Percentiles rank a stretch among this genome's conserved stretches.
Conservation (phyloP, 2,888 invertebrate species). For the Drosophila tanythrix region DNA sequence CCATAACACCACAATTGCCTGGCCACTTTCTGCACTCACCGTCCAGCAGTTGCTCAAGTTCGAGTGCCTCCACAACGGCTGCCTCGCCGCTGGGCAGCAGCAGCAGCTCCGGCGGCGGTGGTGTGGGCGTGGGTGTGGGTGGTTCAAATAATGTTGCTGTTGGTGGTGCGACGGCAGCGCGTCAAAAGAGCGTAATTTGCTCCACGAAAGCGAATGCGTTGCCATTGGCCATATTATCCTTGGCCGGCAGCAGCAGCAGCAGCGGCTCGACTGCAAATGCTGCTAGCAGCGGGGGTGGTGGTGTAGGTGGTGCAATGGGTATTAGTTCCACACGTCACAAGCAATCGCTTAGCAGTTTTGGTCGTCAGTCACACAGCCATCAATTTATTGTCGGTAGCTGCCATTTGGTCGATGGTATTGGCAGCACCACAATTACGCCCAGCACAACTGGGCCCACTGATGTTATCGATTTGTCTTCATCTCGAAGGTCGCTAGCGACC, state of each 20-base stretch:
- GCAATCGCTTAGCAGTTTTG: slow-evolving; percentile 45
- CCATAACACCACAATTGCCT: slow-evolving; percentile 80
- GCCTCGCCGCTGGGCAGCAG: slow-evolving; percentile 64
- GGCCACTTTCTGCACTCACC: slow-evolving; percentile 77
- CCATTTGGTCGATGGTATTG: slow-evolving; percentile 44
- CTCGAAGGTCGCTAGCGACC: slow-evolving; percentile 85
- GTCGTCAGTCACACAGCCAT: slow-evolving; percentile 71
- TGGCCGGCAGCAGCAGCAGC: slow-evolving; percentile 34
- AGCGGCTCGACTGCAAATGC: not conserved
- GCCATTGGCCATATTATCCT: slow-evolving; percentile 67
- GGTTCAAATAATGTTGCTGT: slow-evolving; percentile 6
- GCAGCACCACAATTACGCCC: slow-evolving; percentile 70
- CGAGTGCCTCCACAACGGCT: slow-evolving; percentile 71
- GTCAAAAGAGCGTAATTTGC: slow-evolving; percentile 84
- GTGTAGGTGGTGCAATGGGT: slow-evolving; percentile 23
- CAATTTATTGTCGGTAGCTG: slow-evolving; percentile 57
- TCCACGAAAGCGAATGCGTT: slow-evolving; percentile 79
- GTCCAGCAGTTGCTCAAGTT: slow-evolving; percentile 71
- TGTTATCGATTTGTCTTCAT: slow-evolving; percentile 86
- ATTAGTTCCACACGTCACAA: slow-evolving; percentile 47
- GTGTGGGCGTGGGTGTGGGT: slow-evolving; percentile 4
- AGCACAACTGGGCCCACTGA: slow-evolving; percentile 80
- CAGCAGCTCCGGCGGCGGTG: slow-evolving; percentile 5
- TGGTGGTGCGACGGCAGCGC: slow-evolving; percentile 25
- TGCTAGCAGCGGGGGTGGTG: slow-evolving; percentile 10